Evolutionary conservation across 2,797 vertebrate species (phyloP).

Genomic region (Hippocampus kuda): DNA sequence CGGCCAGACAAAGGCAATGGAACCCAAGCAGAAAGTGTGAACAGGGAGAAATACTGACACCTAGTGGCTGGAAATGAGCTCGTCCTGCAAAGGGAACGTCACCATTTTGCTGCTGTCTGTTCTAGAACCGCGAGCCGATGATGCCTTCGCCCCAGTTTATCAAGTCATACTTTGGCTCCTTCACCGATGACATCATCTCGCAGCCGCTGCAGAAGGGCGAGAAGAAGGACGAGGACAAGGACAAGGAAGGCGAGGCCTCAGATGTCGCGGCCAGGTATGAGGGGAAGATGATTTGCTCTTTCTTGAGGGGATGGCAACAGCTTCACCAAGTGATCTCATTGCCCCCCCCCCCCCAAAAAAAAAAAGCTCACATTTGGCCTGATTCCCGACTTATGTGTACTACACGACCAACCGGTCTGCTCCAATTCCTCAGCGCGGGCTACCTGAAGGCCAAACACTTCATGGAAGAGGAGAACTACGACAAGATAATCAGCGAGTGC

Average conservation of each 20-base stretch:
- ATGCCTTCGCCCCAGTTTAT: constrained; percentile 99
- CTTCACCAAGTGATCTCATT: no score
- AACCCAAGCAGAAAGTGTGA: no score
- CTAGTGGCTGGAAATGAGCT: no score
- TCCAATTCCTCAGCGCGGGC: constrained; percentile 70
- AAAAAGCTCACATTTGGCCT: no score
- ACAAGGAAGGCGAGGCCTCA: constrained; percentile 91
- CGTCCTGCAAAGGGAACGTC: no score
- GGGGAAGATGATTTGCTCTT: not conserved
- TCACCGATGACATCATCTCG: constrained; percentile 96
- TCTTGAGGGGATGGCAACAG: not conserved
- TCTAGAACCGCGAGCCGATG: constrained; percentile 93
- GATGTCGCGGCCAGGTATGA: constrained; percentile 87
- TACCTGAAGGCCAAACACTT: constrained; percentile 98
- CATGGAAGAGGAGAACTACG: constrained; percentile 99
- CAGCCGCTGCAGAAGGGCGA: constrained; percentile 93
- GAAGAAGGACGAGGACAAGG: constrained; percentile 98
- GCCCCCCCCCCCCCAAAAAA: no score
- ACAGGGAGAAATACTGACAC: no score
- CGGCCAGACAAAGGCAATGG: no score
- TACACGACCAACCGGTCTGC: no score
- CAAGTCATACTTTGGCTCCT: constrained; percentile 98
- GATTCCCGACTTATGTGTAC: no score
- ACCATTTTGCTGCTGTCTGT: not conserved
- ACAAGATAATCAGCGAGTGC: constrained; percentile 98